Conservation (phyloP, 2,113 vertebrate species). For the Hirundichthys speculiger region DNA sequence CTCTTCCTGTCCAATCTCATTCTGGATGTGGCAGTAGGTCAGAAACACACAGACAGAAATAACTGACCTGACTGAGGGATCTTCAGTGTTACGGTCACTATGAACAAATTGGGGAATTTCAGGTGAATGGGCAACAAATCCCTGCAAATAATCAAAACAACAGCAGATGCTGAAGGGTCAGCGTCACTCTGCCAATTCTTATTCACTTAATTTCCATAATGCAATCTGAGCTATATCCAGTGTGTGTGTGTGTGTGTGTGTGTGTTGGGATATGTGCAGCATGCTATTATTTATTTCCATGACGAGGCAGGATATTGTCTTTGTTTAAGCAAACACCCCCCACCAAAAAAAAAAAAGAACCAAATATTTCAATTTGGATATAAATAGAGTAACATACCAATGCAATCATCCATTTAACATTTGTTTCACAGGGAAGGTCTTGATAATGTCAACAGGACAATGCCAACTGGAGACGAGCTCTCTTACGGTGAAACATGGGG, state of each 20-base stretch:
- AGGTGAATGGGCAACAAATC: slow-evolving; percentile 49
- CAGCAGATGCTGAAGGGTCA: slow-evolving; percentile 43
- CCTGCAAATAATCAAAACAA: slow-evolving; percentile 46
- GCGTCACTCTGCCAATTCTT: slow-evolving; percentile 29
- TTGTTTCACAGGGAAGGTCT: no score
- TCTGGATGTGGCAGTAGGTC: slow-evolving; percentile 55
- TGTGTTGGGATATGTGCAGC: no score
- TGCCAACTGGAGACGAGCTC: background rate
- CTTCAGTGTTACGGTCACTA: slow-evolving; percentile 13
- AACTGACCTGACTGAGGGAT: slow-evolving; percentile 41
- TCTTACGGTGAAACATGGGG: background rate
- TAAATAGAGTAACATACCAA: no score
- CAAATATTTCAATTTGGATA: no score
- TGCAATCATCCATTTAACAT: no score
- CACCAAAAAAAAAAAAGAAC: no score
- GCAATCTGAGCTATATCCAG: slow-evolving; percentile 25
- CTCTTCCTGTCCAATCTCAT: slow-evolving; percentile 49
- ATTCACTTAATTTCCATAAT: slow-evolving; percentile 30
- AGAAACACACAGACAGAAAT: slow-evolving; percentile 41
- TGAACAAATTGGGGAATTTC: slow-evolving; percentile 41
- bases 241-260: slow-evolving; percentile 27
- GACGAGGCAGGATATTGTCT: no score
- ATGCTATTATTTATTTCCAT: no score
- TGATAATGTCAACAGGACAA: background rate
- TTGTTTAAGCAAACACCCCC: no score